Conservation (phyloP, 2,888 invertebrate species). For the Parelbella ahira region DNA sequence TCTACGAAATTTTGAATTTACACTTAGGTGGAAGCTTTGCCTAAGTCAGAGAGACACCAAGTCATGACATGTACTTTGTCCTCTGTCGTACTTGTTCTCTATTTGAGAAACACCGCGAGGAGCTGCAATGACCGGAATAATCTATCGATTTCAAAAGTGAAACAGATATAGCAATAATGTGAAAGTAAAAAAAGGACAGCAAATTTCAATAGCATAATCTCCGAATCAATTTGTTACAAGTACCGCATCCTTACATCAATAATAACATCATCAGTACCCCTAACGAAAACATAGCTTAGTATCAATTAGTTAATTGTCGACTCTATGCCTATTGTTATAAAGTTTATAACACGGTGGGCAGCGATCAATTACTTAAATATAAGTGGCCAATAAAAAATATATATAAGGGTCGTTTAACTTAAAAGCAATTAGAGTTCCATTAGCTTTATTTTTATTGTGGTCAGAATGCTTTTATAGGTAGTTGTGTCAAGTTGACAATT, state of each 20-base stretch:
- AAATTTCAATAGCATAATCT: background rate
- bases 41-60: no score
- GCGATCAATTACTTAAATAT: constrained; percentile 2
- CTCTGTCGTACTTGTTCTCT: no score
- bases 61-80: no score
- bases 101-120: no score
- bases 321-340: background rate
- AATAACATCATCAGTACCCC: constrained; percentile 6
- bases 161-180: no score
- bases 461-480: constrained; percentile 28
- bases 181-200: no score
- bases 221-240: constrained; percentile 1
- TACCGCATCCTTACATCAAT: constrained; percentile 5
- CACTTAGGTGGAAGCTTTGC: no score
- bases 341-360: background rate
- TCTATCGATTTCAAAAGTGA: no score
- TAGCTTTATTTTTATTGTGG: constrained; percentile 31
- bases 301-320: background rate
- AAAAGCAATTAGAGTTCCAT: constrained; percentile 28
- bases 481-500: constrained; percentile 3
- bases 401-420: constrained; percentile 26
- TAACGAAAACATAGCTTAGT: constrained; percentile 1
- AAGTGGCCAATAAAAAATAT: constrained; percentile 14
- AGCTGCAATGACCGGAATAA: no score
- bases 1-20: no score